A percentile compares a stretch with the other conserved stretches of the same genome.
Conservation (phyloP, 2,797 vertebrate species). For the Pempheris klunzingeri region DNA sequence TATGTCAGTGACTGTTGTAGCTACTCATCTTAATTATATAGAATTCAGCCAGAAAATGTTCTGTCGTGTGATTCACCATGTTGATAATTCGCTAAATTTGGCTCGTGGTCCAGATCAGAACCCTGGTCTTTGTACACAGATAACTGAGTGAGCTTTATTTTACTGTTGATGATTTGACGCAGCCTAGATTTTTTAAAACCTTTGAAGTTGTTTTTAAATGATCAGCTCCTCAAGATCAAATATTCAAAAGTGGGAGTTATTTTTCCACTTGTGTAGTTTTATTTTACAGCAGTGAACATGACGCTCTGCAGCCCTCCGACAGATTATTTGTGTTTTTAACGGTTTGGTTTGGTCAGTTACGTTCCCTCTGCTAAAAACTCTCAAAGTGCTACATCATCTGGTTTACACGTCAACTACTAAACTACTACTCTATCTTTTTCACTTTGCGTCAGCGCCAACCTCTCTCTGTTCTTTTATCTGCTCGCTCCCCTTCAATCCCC, state of each 20-base stretch:
- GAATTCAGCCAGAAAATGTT: background rate
- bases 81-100: background rate
- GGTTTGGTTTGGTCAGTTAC: background rate
- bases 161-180: background rate
- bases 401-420: background rate
- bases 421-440: background rate
- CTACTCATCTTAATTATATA: background rate
- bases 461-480: too few relatives aligned
- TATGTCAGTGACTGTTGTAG: background rate
- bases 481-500: background rate
- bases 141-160: background rate
- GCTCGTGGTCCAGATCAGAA: background rate
- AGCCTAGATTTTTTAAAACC: background rate
- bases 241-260: background rate
- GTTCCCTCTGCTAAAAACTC: background rate
- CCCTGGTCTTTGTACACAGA: background rate
- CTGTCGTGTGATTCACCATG: background rate
- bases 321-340: slow-evolving; percentile 1
- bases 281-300: background rate
- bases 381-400: background rate
- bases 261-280: slow-evolving; percentile 7
- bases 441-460: background rate
- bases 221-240: background rate
- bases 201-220: background rate
- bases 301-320: background rate